Percentiles rank a stretch among this genome's conserved stretches.
Evolutionary conservation across 2,797 vertebrate species (phyloP).

Genomic region (Hydrocynus forskahlii): DNA sequence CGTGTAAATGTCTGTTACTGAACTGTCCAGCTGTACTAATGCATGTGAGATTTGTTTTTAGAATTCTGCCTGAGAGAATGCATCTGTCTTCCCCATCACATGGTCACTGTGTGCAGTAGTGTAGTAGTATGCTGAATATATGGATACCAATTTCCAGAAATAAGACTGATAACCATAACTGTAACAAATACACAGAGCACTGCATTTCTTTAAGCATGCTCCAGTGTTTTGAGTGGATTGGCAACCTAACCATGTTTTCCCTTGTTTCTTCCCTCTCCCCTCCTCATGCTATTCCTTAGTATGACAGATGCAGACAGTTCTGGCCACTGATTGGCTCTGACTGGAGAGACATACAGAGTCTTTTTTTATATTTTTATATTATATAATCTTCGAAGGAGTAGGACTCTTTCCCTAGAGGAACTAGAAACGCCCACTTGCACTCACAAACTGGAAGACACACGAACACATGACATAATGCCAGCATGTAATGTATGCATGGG

Average conservation of each 20-base stretch:
- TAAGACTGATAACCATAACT: background rate
- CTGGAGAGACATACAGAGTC: constrained; percentile 44
- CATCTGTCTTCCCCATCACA: constrained; percentile 27
- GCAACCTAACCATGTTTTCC: constrained; percentile 3
- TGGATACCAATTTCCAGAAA: background rate
- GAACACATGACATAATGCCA: constrained; percentile 52
- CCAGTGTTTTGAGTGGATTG: background rate
- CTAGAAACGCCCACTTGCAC: constrained; percentile 52
- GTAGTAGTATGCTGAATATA: background rate
- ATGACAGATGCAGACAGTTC: constrained; percentile 50
- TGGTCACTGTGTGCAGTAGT: constrained; percentile 5
- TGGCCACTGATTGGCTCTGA: constrained; percentile 61
- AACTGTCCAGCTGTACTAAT: constrained; percentile 38
- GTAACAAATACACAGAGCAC: background rate
- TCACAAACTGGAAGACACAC: constrained; percentile 41
- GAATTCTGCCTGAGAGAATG: constrained; percentile 37
- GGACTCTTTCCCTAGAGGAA: constrained; percentile 55
- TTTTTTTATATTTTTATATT: constrained; percentile 60
- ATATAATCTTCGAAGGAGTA: constrained; percentile 71
- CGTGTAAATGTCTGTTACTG: constrained; percentile 21
- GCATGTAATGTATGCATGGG: constrained; percentile 35
- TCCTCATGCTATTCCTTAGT: constrained; percentile 22
- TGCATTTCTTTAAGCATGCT: constrained; percentile 15
- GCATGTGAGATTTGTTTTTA: constrained; percentile 37
- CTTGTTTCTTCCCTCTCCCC: background rate